These are phyloP conservation scores for Cantharis rufa DNA, from an alignment of 2,888 invertebrate genomes.

Conservation along the genomic window DNA sequence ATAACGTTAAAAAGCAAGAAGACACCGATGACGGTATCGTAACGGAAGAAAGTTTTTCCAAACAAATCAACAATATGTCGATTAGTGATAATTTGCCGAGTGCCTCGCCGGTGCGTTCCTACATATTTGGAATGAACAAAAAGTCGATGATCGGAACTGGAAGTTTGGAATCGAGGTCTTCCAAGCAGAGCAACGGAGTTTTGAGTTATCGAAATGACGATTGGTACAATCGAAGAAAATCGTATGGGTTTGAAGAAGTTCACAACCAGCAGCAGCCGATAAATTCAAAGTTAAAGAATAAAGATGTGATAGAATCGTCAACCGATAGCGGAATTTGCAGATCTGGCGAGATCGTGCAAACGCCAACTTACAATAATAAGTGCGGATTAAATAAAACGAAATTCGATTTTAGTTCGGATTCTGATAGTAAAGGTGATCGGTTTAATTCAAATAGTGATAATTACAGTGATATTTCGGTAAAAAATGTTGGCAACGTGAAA, in stretches of 20 bases:
- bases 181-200: slow-evolving; percentile 50
- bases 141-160: slow-evolving; percentile 53
- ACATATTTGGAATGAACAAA: slow-evolving; percentile 56
- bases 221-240: slow-evolving; percentile 76
- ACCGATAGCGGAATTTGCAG: slow-evolving; percentile 78
- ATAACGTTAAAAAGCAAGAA: slow-evolving; percentile 41
- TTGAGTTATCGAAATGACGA: slow-evolving; percentile 58
- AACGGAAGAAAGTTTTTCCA: slow-evolving; percentile 48
- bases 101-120: slow-evolving; percentile 52
- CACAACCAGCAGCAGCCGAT: slow-evolving; percentile 42
- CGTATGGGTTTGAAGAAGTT: slow-evolving; percentile 74
- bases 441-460: background rate
- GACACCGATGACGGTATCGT: slow-evolving; percentile 57
- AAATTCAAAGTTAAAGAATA: slow-evolving; percentile 54
- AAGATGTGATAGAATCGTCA: slow-evolving; percentile 70
- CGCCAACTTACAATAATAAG: slow-evolving; percentile 47
- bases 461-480: slow-evolving; percentile 1
- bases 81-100: slow-evolving; percentile 41
- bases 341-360: slow-evolving; percentile 68
- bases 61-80: slow-evolving; percentile 31
- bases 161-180: slow-evolving; percentile 56
- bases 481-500: slow-evolving; percentile 33
- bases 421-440: slow-evolving; percentile 35
- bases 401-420: slow-evolving; percentile 50
- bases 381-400: slow-evolving; percentile 9